phyloP scores from a whole-genome alignment of 2,113 vertebrate genomes.

The Ariopsis seemanni region DNA sequence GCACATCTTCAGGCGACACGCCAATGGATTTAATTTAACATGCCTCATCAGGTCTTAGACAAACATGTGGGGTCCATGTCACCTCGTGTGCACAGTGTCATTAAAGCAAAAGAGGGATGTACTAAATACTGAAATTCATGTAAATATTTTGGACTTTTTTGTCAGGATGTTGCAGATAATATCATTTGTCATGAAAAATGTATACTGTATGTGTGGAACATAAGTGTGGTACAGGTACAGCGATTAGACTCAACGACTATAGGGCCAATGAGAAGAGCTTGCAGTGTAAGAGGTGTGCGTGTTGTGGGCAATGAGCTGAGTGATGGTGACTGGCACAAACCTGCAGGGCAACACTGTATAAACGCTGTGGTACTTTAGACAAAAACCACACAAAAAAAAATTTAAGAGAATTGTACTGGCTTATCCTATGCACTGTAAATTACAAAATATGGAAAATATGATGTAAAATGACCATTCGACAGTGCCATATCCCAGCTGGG shows the following conservation, averaged over 20 bases:
- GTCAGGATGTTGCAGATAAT: too few species aligned
- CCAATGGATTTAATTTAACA: not conserved
- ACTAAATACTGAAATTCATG: not conserved
- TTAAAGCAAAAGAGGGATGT: not conserved
- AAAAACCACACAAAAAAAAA: too few species aligned
- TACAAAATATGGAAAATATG: too few species aligned
- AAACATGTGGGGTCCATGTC: not conserved
- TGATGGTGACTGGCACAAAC: constrained; percentile 22
- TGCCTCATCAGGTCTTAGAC: not conserved
- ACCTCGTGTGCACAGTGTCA: not conserved
- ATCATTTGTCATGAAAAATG: too few species aligned
- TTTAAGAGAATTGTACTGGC: too few species aligned
- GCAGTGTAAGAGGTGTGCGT: not conserved
- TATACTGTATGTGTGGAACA: not conserved
- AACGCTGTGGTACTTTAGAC: not conserved
- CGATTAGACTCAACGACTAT: not conserved
- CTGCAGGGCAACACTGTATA: constrained; percentile 35
- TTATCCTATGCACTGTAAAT: too few species aligned
- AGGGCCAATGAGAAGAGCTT: not conserved
- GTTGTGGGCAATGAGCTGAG: constrained; percentile 22
- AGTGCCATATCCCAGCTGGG: too few species aligned
- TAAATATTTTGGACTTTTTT: not conserved
- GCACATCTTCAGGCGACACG: not conserved
- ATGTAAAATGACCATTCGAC: too few species aligned
- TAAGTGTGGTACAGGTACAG: not conserved